Conservation (phyloP, 2,797 vertebrate species). For the Microctenopoma lineatum region DNA sequence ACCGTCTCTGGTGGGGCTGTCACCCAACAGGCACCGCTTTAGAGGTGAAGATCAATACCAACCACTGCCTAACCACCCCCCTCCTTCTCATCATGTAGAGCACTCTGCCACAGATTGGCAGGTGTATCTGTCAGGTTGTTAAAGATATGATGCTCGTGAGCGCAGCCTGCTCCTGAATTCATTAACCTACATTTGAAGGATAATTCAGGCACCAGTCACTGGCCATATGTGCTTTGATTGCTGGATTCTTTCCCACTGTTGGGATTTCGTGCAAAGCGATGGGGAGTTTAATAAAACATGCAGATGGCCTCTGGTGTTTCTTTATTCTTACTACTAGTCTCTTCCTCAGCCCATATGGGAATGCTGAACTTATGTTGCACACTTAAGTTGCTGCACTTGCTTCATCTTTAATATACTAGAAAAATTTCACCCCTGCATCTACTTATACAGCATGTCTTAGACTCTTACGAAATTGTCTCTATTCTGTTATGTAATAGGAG, state of each 20-base stretch:
- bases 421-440: conserved; percentile 43
- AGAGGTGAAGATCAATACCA: conserved; percentile 54
- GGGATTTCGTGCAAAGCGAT: conserved; percentile 72
- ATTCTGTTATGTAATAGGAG: conserved; percentile 57
- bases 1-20: conserved; percentile 40
- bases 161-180: conserved; percentile 77
- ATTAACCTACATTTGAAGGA: conserved; percentile 85
- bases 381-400: conserved; percentile 53
- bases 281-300: conserved; percentile 73
- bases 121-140: conserved; percentile 75
- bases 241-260: conserved; percentile 77
- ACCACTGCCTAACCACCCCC: neutral
- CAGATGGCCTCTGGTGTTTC: conserved; percentile 74
- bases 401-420: conserved; percentile 51
- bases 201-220: conserved; percentile 72
- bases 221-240: conserved; percentile 79
- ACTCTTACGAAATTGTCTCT: conserved; percentile 34
- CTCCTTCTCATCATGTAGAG: conserved; percentile 5
- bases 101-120: conserved; percentile 59
- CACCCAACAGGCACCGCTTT: conserved; percentile 47
- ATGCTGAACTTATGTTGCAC: conserved; percentile 60
- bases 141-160: conserved; percentile 67
- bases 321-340: conserved; percentile 62
- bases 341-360: conserved; percentile 60
- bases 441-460: conserved; percentile 46